Evolutionary conservation across 2,113 vertebrate species (phyloP).

Genomic region (Lipotes vexillifer): DNA sequence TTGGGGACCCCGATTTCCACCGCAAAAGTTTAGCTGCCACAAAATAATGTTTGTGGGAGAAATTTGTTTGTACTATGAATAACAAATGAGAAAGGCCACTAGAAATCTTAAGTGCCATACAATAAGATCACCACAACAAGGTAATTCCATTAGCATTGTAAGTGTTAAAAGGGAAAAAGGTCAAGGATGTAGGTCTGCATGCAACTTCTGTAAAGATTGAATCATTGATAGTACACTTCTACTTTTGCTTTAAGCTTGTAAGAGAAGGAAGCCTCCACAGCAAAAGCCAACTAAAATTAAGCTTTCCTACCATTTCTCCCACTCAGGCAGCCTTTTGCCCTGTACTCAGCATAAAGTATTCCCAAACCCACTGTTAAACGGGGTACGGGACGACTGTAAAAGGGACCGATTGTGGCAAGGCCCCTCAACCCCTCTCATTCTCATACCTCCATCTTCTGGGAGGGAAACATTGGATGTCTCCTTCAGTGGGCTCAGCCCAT

Average conservation of each 20-base stretch:
- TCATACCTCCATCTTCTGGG: not conserved
- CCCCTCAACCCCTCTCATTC: rapidly evolving
- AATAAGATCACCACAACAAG: not conserved
- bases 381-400: not conserved
- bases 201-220: not conserved
- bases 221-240: not conserved
- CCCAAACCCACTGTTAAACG: not conserved
- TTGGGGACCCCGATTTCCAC: not conserved
- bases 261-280: not conserved
- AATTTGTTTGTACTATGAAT: not conserved
- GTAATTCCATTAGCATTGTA: not conserved
- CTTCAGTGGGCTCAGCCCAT: not conserved
- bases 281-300: not conserved
- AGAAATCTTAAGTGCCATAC: not conserved
- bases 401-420: not conserved
- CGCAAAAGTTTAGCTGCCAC: not conserved
- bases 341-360: not conserved
- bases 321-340: not conserved
- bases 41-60: not conserved
- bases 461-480: not conserved
- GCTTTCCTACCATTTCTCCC: not conserved
- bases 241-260: not conserved
- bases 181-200: not conserved
- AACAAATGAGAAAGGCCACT: not conserved
- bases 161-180: not conserved